A percentile compares a stretch with the other conserved stretches of the same genome.
Conservation (phyloP, 1,140 invertebrate genomes). For the Triops longicaudatus region DNA sequence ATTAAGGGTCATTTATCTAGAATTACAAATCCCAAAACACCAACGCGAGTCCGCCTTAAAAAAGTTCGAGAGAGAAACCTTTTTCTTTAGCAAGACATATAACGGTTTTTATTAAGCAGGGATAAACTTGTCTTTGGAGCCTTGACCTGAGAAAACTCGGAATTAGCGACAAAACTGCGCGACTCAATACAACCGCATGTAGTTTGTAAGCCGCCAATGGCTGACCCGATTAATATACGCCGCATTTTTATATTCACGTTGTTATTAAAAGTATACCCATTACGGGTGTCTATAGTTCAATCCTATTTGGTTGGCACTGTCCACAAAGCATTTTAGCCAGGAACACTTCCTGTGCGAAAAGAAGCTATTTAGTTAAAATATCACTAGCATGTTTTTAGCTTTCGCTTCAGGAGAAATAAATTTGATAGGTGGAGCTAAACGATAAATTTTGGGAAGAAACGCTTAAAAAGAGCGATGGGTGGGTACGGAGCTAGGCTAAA, state of each 20-base stretch:
- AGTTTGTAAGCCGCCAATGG: neutral
- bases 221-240: neutral
- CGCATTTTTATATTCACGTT: neutral
- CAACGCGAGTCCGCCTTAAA: neutral
- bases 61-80: neutral
- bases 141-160: conserved; percentile 11
- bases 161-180: neutral
- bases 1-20: neutral
- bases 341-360: neutral
- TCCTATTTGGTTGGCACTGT: neutral
- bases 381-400: neutral
- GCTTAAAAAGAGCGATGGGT: neutral
- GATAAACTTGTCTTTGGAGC: neutral
- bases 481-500: neutral
- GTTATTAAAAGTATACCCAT: neutral
- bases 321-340: neutral
- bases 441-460: conserved; percentile 9
- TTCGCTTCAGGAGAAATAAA: neutral
- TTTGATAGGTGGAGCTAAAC: conserved; percentile 11
- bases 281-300: neutral
- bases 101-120: neutral
- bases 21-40: neutral
- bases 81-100: neutral
- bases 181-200: neutral
- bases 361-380: conserved; percentile 9